These are phyloP conservation scores for Tadarida brasiliensis DNA, from an alignment of 2,797 vertebrate species.

Conservation along the genomic window DNA sequence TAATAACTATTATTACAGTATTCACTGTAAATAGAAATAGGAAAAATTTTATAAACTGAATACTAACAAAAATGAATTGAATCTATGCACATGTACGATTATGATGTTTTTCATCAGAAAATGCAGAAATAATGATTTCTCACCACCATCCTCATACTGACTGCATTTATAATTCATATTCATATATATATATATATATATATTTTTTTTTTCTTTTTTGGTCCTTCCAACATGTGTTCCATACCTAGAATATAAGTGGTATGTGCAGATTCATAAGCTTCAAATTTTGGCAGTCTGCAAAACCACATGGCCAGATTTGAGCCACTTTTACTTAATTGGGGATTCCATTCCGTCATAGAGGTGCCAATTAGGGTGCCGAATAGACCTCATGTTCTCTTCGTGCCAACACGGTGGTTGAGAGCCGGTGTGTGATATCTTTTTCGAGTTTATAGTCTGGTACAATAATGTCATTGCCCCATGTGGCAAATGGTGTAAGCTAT, in stretches of 20 bases:
- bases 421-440: slow-evolving; percentile 88
- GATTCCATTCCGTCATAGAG: slow-evolving; percentile 84
- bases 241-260: background rate
- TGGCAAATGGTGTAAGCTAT: slow-evolving; percentile 91
- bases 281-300: slow-evolving; percentile 73
- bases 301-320: slow-evolving; percentile 77
- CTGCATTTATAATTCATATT: background rate
- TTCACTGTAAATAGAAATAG: background rate
- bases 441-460: slow-evolving; percentile 89
- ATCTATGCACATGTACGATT: background rate
- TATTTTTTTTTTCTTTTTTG: background rate
- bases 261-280: slow-evolving; percentile 2
- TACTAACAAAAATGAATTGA: background rate
- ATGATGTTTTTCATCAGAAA: background rate
- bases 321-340: slow-evolving; percentile 84
- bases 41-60: background rate
- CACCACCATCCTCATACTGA: background rate
- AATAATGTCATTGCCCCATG: slow-evolving; percentile 91
- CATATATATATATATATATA: background rate
- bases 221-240: background rate
- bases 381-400: slow-evolving; percentile 72
- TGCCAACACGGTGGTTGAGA: slow-evolving; percentile 84
- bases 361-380: slow-evolving; percentile 81
- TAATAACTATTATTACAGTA: background rate
- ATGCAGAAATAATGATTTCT: slow-evolving; percentile 42